Base-by-base conservation (phyloP, 2,888 invertebrate species). In the Homarus gammarus region DNA sequence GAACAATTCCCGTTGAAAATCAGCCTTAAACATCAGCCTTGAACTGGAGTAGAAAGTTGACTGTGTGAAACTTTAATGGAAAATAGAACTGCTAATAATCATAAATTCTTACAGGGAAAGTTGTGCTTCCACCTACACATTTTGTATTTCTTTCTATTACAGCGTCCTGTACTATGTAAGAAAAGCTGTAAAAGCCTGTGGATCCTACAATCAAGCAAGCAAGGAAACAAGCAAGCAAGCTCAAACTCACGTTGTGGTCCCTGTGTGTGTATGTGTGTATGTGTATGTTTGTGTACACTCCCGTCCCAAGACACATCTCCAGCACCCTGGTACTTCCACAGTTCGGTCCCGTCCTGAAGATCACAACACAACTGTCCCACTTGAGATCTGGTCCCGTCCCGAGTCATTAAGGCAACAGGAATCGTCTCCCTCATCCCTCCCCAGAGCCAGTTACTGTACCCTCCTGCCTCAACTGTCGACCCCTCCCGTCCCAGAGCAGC, bases 221-320 rank as follows among this genome's bases (percentile, higher is more conserved):
- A 44, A 44, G 12, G 12, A 44, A 44, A 44, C n/a, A 38, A 27
- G 40, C 36, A 73, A 18, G 33, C 73, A 73, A 73, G 73, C 73
- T 73, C 73, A 73, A 73, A 33, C 38, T 40, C 38, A 22, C 12
- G 22, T 56, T 73, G 36, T 38, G 73, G 18, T 73, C 73, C 73
- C 40, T 40, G 73, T 40, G 22, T 18, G 56, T n/a, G n/a, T n/a
- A n/a, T n/a, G n/a, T n/a, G n/a, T n/a, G n/a, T n/a, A n/a, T n/a
- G n/a, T n/a, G n/a, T n/a, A n/a, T n/a, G n/a, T n/a, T n/a, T n/a
- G n/a, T n/a, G n/a, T 56, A 73, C 12, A 15, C 22, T 73, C 73
- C 73, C 73, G 73, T 73, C 73, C 73, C 73, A 73, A 73, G 73
- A 36, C 73, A 70, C 15, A 27, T 18, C 40, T 40, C 73, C 73